Base-by-base conservation (phyloP, 2,888 invertebrate species). In the Hirtodrosophila histrioides region DNA sequence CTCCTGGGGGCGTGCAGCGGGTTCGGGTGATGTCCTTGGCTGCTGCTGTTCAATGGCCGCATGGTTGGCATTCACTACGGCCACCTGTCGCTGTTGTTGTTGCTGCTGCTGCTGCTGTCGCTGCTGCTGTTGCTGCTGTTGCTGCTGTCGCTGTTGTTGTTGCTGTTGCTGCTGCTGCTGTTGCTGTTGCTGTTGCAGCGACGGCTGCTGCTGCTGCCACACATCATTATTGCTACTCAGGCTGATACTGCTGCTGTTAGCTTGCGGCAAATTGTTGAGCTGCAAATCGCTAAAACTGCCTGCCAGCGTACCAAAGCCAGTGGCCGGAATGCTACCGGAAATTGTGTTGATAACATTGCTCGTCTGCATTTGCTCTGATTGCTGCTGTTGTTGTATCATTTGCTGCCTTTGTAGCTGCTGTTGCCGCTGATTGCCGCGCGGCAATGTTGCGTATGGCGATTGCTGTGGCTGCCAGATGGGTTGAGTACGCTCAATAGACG, bases 251-350 rank as follows among this genome's bases (percentile, higher is more conserved):
- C 31, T 46, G 17, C 50, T 53, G 55, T 50, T 78, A 69, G 8
- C 70, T 57, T 37, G 58, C 24, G 56, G 72, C 50, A 76, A 33
- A 57, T 88, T 89, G 69, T 81, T 86, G 4, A 88, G 68, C 61
- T 87, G 90, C 70, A 90, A 70, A 72, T 90, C 90, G 65, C 82
- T 87, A n/a, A 65, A 56, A 31, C 73, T 80, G 69, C 31, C 60
- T 36, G 65, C 56, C 23, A 64, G n/a, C 4, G 64, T 36, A n/a
- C 45, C 10, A 9, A 72, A 72, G 1, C 86, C 89, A 2, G 86
- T 89, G 27, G 85, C 74, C 11, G 88, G 88, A 75, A 91, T 89
- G 48, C 89, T 88, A 31, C 91, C 91, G 35, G 91, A 91, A 65
- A 91, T 90, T 36, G 90, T 91, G 49, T 84, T 90, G 79, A 91